These are phyloP conservation scores for Teleopsis dalmanni DNA, from an alignment of 1,140 invertebrate species.

Conservation along the genomic window DNA sequence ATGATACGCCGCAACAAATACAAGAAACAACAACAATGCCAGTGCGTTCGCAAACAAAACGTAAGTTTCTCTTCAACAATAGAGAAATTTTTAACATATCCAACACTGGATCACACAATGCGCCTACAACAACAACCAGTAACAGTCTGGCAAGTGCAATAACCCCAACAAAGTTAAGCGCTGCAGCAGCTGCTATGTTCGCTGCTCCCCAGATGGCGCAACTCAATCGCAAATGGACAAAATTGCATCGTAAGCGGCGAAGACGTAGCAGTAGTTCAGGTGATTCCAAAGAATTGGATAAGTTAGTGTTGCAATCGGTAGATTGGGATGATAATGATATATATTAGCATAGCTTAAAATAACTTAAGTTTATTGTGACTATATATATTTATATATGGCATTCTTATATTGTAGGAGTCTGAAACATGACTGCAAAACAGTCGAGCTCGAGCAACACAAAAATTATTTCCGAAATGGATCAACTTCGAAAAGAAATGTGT, in stretches of 20 bases:
- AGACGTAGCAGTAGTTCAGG: constrained; percentile 41
- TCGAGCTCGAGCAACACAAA: too few species aligned
- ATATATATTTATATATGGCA: constrained; percentile 1
- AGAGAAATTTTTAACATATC: constrained; percentile 33
- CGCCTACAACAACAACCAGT: constrained; percentile 7
- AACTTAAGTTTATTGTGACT: too few species aligned
- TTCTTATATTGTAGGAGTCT: too few species aligned
- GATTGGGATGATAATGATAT: constrained; percentile 44
- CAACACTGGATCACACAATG: too few species aligned
- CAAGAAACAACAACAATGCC: not conserved
- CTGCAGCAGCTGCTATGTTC: constrained; percentile 34
- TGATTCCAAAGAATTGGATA: constrained; percentile 41
- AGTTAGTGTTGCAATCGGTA: constrained; percentile 40
- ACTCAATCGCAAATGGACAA: constrained; percentile 38
- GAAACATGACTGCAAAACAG: too few species aligned
- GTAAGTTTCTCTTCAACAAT: constrained; percentile 36
- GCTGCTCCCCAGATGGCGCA: constrained; percentile 37
- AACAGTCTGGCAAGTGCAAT: constrained; percentile 25
- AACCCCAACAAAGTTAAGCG: constrained; percentile 36
- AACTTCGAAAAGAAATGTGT: too few species aligned
- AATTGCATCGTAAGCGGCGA: constrained; percentile 30
- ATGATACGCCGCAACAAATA: constrained; percentile 27
- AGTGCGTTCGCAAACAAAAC: constrained; percentile 14
- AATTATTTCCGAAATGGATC: too few species aligned
- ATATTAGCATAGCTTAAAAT: constrained; percentile 34